phyloP scores from a whole-genome alignment of 2,113 vertebrate species.

The Myrmecobius fasciatus region DNA sequence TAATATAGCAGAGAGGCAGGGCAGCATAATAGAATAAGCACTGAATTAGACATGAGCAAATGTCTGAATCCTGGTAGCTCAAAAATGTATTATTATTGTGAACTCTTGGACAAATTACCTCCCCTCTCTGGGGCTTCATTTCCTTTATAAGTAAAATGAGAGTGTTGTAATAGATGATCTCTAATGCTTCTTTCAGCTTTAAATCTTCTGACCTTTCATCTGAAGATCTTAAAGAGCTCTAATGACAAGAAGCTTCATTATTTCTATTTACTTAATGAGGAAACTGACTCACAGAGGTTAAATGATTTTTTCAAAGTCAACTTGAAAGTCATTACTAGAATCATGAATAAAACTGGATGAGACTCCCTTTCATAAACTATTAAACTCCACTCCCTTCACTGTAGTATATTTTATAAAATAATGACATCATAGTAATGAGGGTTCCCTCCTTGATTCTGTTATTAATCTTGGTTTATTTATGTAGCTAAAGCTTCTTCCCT shows the following conservation, averaged over 20 bases:
- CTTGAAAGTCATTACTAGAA: constrained; percentile 42
- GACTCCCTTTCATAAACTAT: constrained; percentile 55
- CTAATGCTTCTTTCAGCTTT: not conserved
- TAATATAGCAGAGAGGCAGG: not conserved
- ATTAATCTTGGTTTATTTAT: constrained; percentile 42
- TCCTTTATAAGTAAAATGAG: not conserved
- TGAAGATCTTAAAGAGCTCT: constrained; percentile 72
- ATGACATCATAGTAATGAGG: constrained; percentile 63
- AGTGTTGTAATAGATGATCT: not conserved
- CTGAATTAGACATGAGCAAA: not conserved
- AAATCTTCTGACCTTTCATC: constrained; percentile 65
- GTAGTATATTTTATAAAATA: constrained; percentile 59
- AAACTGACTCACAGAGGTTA: constrained; percentile 71
- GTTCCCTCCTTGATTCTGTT: constrained; percentile 55
- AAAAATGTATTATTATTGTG: not conserved
- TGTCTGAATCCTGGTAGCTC: not conserved
- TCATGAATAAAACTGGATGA: constrained; percentile 62
- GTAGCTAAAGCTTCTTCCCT: not conserved
- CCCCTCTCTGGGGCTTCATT: not conserved
- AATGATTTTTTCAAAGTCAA: constrained; percentile 56
- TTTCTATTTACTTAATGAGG: constrained; percentile 52
- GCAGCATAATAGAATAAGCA: not conserved
- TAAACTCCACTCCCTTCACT: constrained; percentile 60
- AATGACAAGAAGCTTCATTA: constrained; percentile 76
- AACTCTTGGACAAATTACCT: not conserved